Evolutionary conservation across 1,140 invertebrate genomes (phyloP).

Genomic region (Dinoponera quadriceps): DNA sequence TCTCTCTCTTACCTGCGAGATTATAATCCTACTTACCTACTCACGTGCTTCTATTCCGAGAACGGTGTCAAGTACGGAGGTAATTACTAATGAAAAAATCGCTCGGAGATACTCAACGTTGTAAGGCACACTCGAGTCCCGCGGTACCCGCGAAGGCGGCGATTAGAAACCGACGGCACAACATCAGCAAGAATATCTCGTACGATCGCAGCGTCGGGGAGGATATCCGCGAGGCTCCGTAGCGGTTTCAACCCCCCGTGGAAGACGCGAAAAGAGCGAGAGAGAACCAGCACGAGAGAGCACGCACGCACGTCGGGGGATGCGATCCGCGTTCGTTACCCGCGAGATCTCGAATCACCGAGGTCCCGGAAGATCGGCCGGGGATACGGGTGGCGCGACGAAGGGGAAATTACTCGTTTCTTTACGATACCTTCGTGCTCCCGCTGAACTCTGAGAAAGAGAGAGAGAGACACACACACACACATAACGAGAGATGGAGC

Average conservation of each 20-base stretch:
- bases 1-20: constrained; percentile 1
- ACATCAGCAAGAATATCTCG: too few species aligned
- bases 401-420: constrained; percentile 35
- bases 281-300: too few species aligned
- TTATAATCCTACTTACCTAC: constrained; percentile 52
- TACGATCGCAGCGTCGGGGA: too few species aligned
- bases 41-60: not conserved
- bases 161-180: too few species aligned
- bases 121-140: too few species aligned
- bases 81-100: not conserved
- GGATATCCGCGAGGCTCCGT: too few species aligned
- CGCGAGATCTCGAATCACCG: not conserved
- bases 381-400: constrained; percentile 10
- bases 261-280: too few species aligned
- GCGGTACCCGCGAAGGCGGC: too few species aligned
- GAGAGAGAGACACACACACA: not conserved
- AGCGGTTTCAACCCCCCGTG: too few species aligned
- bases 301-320: too few species aligned
- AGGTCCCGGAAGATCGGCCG: not conserved
- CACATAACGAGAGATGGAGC: not conserved
- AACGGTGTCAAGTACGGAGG: too few species aligned
- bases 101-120: not conserved
- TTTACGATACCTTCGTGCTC: constrained; percentile 69
- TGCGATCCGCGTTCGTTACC: too few species aligned
- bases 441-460: not conserved